These are phyloP conservation scores for Lutraria rhynchaena DNA, from an alignment of 1,140 invertebrate genomes.

Conservation along the genomic window DNA sequence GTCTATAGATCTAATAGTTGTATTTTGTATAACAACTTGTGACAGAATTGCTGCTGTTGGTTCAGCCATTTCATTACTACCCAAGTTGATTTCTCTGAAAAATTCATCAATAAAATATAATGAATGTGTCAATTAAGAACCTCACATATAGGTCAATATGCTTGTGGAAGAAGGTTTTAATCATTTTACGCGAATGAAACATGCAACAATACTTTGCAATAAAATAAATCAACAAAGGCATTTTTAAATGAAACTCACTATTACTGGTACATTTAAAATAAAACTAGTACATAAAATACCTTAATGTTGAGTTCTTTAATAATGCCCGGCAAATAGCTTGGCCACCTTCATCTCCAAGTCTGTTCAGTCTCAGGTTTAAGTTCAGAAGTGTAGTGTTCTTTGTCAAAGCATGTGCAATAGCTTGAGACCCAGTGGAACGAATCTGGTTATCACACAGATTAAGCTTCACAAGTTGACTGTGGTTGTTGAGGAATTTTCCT, in stretches of 20 bases:
- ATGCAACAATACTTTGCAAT: too few relatives aligned
- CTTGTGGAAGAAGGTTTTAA: too few relatives aligned
- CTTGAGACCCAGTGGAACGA: slow-evolving; percentile 78
- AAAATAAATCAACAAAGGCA: too few relatives aligned
- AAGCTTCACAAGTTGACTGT: slow-evolving; percentile 77
- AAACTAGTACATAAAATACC: slow-evolving; percentile 15
- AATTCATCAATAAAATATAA: too few relatives aligned
- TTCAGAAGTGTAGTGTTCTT: slow-evolving; percentile 79
- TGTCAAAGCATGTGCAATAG: slow-evolving; percentile 81
- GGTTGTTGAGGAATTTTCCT: slow-evolving; percentile 82
- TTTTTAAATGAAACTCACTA: too few relatives aligned
- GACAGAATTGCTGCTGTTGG: slow-evolving; percentile 80
- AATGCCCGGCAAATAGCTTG: slow-evolving; percentile 79
- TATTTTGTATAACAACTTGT: slow-evolving; percentile 79
- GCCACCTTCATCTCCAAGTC: slow-evolving; percentile 82
- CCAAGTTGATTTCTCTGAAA: slow-evolving; percentile 77
- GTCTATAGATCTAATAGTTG: slow-evolving; percentile 75
- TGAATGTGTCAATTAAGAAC: too few relatives aligned
- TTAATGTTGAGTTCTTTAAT: slow-evolving; percentile 78
- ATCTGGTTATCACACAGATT: slow-evolving; percentile 81
- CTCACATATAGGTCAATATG: too few relatives aligned
- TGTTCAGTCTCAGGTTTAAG: slow-evolving; percentile 79
- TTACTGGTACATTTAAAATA: too few relatives aligned
- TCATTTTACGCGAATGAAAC: too few relatives aligned
- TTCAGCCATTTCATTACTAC: slow-evolving; percentile 81